Percentiles rank a stretch among this genome's conserved stretches.
phyloP scores from a whole-genome alignment of 1,140 invertebrate species.

The Lasioglossum baleicum region DNA sequence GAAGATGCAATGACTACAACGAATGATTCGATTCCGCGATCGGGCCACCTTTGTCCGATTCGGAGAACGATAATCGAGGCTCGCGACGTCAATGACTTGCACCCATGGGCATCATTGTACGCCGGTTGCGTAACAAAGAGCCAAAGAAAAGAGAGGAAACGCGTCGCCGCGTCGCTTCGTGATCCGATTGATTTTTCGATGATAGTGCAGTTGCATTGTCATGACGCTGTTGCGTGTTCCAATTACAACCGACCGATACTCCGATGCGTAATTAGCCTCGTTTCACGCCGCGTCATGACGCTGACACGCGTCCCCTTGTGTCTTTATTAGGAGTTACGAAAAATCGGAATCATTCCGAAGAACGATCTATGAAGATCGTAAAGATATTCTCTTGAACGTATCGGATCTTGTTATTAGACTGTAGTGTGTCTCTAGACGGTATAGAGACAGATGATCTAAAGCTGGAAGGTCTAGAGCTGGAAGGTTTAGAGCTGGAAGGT shows the following conservation, averaged over 20 bases:
- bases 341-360: too few relatives aligned
- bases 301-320: too few relatives aligned
- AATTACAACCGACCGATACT: constrained; percentile 20
- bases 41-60: constrained; percentile 22
- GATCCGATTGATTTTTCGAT: constrained; percentile 32
- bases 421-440: too few relatives aligned
- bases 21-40: background rate
- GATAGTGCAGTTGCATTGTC: constrained; percentile 35
- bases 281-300: background rate
- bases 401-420: too few relatives aligned
- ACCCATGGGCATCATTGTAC: constrained; percentile 5
- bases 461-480: too few relatives aligned
- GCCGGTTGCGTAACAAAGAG: constrained; percentile 24
- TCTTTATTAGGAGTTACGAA: background rate
- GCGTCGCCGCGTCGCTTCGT: background rate
- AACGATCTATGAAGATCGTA: too few relatives aligned
- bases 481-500: too few relatives aligned
- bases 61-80: constrained; percentile 22
- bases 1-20: constrained; percentile 5
- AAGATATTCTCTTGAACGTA: background rate
- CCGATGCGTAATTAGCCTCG: constrained; percentile 23
- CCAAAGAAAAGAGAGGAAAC: constrained; percentile 3
- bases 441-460: too few relatives aligned
- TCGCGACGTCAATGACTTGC: constrained; percentile 28
- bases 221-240: constrained; percentile 10